These are phyloP conservation scores for Oligia strigilis DNA, from an alignment of 2,888 invertebrate genomes.

Conservation along the genomic window DNA sequence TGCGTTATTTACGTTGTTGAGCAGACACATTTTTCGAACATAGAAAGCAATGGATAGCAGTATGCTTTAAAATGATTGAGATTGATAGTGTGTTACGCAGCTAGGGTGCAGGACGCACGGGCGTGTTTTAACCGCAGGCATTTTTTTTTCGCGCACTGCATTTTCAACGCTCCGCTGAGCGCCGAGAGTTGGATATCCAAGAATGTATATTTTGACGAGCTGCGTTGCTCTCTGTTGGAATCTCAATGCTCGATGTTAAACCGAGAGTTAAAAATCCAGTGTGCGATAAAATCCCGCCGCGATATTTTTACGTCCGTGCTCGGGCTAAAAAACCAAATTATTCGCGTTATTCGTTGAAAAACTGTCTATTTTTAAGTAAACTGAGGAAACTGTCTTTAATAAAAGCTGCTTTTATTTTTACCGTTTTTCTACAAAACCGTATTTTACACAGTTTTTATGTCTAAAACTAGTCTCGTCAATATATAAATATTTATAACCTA, in stretches of 20 bases:
- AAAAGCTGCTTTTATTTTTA: background rate
- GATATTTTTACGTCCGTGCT: background rate
- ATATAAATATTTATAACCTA: conserved; percentile 10
- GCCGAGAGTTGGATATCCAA: too few species aligned
- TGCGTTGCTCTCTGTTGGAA: too few species aligned
- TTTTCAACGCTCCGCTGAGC: too few species aligned
- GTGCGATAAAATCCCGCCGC: background rate
- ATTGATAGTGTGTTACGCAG: background rate
- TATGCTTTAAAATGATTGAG: background rate
- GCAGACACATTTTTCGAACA: background rate
- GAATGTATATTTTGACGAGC: too few species aligned
- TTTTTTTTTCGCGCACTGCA: too few species aligned
- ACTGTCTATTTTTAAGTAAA: background rate
- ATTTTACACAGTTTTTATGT: background rate
- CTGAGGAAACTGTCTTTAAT: background rate
- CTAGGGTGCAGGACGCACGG: background rate
- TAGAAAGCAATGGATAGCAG: background rate
- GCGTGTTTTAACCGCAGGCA: too few species aligned
- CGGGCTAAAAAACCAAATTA: background rate
- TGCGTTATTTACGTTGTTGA: background rate
- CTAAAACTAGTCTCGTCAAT: background rate
- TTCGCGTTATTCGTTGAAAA: background rate
- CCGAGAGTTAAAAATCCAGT: background rate
- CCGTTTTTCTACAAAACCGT: background rate
- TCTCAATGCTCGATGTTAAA: too few species aligned